Base-by-base conservation (phyloP, 2,888 invertebrate genomes). In the Zaprionus obscuricornis region DNA sequence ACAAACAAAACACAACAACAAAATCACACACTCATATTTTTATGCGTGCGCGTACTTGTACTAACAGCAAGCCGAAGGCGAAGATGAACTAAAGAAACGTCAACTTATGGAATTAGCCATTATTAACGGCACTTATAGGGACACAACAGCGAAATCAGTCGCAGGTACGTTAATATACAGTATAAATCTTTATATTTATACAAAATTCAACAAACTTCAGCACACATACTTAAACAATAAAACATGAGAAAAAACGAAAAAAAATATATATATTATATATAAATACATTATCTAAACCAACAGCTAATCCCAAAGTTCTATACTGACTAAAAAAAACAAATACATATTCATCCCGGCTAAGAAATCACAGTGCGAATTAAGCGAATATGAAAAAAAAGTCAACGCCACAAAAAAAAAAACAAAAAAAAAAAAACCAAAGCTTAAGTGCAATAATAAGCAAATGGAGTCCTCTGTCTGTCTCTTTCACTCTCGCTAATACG, bases 81-180 rank as follows among this genome's bases (percentile, higher is more conserved):
- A 99, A 93, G 99, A 99, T 92, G 99, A 99, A 91, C 92, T 99
- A 89, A 99, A 99, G 93, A 98, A 99, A 91, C 95, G 98, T 90
- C 99, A 99, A 92, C 93, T 99, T 87, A 99, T 99, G 99, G 99
- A 99, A 92, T 93, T 99, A 90, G 99, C 99, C 88, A 99, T 99
- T 88, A 98, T 99, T 90, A 99, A 99, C 91, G 99, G 99, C 90
- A 99, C 99, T 51, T 99, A 99, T 93, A 94, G 99, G 90, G 98
- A 98, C 91, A 97, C 97, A 62, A 97, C 96, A 90, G 87, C 95
- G 82, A 97, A 97, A 91, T 95, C 95, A 84, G 94, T 95, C 79
- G 93, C 96, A 94, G 96, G 96, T 96, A 92, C 89, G 89, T 88
- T 71, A 33, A 67, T n/a, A 26, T 7, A 34, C 20, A 64, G 17